These are phyloP conservation scores for Zygogramma bicolorata DNA, from an alignment of 2,888 invertebrate species.

Conservation along the genomic window DNA sequence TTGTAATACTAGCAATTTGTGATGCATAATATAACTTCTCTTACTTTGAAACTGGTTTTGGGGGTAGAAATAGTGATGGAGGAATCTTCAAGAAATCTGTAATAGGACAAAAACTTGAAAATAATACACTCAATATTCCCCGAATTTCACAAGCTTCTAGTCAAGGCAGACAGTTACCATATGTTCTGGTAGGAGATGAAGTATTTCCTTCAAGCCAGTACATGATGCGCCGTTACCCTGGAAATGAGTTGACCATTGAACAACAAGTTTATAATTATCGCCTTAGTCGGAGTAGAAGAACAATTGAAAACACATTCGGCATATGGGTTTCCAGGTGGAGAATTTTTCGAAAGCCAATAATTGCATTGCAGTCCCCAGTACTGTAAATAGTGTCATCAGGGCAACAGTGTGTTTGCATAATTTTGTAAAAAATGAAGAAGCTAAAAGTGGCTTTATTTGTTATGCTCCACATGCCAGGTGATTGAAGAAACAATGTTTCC, in stretches of 20 bases:
- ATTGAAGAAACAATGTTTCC: neutral
- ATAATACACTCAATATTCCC: too few relatives aligned
- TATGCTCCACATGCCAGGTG: neutral
- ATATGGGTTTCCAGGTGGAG: slow-evolving; percentile 10
- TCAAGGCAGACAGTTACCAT: too few relatives aligned
- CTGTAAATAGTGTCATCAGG: neutral
- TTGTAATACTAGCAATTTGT: neutral
- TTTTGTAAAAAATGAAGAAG: neutral
- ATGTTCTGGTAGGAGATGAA: too few relatives aligned
- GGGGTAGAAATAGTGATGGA: too few relatives aligned
- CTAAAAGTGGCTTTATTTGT: neutral
- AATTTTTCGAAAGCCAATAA: slow-evolving; percentile 5
- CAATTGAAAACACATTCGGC: slow-evolving; percentile 1
- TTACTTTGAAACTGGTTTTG: neutral
- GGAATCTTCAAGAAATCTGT: too few relatives aligned
- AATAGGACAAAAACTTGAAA: too few relatives aligned
- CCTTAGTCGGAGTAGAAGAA: too few relatives aligned
- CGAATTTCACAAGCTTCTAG: too few relatives aligned
- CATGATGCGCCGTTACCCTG: too few relatives aligned
- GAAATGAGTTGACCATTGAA: too few relatives aligned
- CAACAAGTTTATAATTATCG: too few relatives aligned
- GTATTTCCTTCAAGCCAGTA: too few relatives aligned
- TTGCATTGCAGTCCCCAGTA: neutral
- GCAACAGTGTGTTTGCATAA: neutral
- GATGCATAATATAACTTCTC: neutral